Evolutionary conservation across 2,888 invertebrate genomes (phyloP).

Genomic region (Trissonchulus latispiculum): DNA sequence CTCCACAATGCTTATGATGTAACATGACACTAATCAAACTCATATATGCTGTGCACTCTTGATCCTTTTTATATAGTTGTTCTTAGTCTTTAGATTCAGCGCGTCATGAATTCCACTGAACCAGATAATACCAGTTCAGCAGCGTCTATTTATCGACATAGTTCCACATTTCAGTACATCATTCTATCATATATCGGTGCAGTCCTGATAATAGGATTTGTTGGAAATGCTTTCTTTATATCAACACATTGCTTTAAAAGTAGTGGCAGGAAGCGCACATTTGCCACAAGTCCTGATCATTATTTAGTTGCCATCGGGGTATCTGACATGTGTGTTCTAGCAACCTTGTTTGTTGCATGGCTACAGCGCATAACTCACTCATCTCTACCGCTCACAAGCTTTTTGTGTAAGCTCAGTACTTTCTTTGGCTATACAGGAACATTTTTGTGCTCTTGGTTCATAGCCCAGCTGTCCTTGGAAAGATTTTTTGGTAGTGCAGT

Average conservation of each 20-base stretch:
- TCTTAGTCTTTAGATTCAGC: no score
- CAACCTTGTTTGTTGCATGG: not conserved
- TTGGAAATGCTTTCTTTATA: not conserved
- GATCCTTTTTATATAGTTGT: no score
- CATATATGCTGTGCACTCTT: no score
- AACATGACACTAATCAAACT: no score
- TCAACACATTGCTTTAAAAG: not conserved
- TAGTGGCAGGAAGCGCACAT: not conserved
- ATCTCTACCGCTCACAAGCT: not conserved
- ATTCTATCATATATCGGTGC: not conserved
- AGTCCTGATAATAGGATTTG: not conserved
- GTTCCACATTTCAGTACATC: not conserved
- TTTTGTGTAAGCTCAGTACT: not conserved
- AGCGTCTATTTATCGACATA: no score
- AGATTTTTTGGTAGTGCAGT: not conserved
- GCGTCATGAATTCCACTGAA: no score
- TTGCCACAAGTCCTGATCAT: not conserved
- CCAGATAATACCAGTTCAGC: no score
- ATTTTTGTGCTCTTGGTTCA: not conserved
- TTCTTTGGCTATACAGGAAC: not conserved
- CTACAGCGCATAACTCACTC: not conserved
- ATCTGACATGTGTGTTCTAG: not conserved
- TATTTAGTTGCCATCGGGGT: not conserved
- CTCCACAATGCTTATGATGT: no score
- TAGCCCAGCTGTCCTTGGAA: not conserved